Percentiles rank a stretch among this genome's conserved stretches.
Conservation (phyloP, 2,797 vertebrate species). For the Squalus acanthias region DNA sequence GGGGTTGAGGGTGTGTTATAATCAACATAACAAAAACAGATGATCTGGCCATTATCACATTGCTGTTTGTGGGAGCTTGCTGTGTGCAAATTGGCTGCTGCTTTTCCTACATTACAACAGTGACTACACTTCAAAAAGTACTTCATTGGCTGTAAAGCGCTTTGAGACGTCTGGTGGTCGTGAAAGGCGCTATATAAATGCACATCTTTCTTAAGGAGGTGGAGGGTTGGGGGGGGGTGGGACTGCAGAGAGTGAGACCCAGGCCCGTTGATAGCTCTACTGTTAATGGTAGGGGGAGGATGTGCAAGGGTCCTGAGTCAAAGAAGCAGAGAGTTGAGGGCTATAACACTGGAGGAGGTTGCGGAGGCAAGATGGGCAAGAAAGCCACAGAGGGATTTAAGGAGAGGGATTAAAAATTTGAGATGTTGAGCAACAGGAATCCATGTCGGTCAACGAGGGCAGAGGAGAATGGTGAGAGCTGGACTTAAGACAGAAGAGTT, state of each 20-base stretch:
- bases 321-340: not conserved
- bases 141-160: too few relatives aligned
- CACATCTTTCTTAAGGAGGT: not conserved
- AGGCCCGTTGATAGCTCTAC: not conserved
- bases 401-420: not conserved
- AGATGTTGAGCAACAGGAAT: not conserved
- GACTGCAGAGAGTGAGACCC: too few relatives aligned
- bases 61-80: too few relatives aligned
- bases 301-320: too few relatives aligned
- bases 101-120: too few relatives aligned
- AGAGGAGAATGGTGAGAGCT: not conserved
- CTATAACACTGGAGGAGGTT: not conserved
- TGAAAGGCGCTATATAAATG: too few relatives aligned
- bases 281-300: too few relatives aligned
- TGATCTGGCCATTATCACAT: too few relatives aligned
- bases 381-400: not conserved
- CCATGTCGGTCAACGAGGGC: not conserved
- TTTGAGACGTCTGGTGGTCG: too few relatives aligned
- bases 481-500: not conserved
- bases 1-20: not conserved
- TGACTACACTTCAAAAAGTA: too few relatives aligned
- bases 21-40: too few relatives aligned
- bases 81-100: too few relatives aligned
- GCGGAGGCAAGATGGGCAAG: not conserved
- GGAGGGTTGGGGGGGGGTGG: not conserved